Percentiles rank a stretch among this genome's conserved stretches.
These are phyloP conservation scores for Chelonus insularis DNA, from an alignment of 1,140 invertebrate species.

Conservation along the genomic window DNA sequence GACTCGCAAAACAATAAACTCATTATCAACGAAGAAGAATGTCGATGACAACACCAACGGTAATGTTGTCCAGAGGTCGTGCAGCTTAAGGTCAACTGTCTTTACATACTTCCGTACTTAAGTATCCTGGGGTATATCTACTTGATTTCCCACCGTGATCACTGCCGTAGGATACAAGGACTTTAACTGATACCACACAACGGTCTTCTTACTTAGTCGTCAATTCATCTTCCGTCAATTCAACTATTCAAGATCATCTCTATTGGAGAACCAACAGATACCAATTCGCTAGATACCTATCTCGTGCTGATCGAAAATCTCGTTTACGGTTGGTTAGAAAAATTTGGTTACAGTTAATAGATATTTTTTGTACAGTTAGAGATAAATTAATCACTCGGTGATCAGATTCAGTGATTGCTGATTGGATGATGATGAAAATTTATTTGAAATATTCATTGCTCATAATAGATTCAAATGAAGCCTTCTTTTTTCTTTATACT, in stretches of 20 bases:
- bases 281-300: background rate
- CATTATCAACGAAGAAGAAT: conserved; percentile 40
- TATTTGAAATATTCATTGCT: too few species aligned
- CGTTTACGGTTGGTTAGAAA: too few species aligned
- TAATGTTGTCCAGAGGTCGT: background rate
- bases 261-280: background rate
- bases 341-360: too few species aligned
- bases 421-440: too few species aligned
- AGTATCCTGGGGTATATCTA: background rate
- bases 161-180: background rate
- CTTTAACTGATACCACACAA: too few species aligned
- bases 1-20: conserved; percentile 53
- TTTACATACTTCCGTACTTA: background rate
- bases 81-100: background rate
- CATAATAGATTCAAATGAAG: too few species aligned
- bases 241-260: background rate
- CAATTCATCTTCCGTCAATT: too few species aligned
- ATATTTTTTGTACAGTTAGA: too few species aligned
- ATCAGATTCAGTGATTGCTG: too few species aligned
- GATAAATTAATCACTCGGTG: too few species aligned
- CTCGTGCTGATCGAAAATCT: background rate
- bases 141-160: conserved; percentile 5
- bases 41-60: background rate
- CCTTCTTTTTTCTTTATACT: too few species aligned
- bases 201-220: background rate